Evolutionary conservation across 1,140 invertebrate genomes (phyloP), one percentile per base, ranked within the genome.

Genomic region (Drosophila tropicalis): DNA sequence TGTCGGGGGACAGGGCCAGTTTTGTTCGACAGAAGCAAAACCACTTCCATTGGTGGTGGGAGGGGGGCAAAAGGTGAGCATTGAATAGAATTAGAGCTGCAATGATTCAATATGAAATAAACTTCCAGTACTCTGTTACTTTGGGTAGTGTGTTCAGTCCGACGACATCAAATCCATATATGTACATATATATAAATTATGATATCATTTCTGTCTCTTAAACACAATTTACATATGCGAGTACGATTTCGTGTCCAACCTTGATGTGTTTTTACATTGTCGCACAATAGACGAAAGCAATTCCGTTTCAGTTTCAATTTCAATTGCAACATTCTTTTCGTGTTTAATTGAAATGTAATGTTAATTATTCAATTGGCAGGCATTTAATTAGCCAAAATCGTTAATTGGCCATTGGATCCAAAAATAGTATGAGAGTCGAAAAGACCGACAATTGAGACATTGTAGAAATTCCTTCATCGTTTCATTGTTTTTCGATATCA

Each of bases 261-360:
- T 67, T n/a, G 39, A 22, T 40, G 69, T 72, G 67, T 34, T 66
- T 58, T 67, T 56, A 41, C 29, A 34, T 41, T 58, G 54, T 29
- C 39, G 62, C 67, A 56, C 64, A 15, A 54, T 36, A 56, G 34
- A 55, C 44, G 54, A 83, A 72, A 15, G 12, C 17, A 12, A 39
- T 39, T 39, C 32, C 32, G 36, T 66, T 73, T 32, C 36, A n/a
- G 47, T 83, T 76, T 72, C 40, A 70, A 36, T 51, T 55, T 17
- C 40, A 9, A 55, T 55, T 70, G 29, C 34, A 25, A 22, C 22
- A 47, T 25, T n/a, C 9, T 62, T 22, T 22, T 13, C 58, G 36
- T n/a, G 41, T 63, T 63, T 87, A 82, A 87, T 89, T 89, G 76
- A 89, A 72, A 63, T 71, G 69, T 83, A 89, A 72, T 65, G 70